Evolutionary conservation across 1,140 invertebrate genomes (phyloP).

Genomic region (Phthorimaea operculella): DNA sequence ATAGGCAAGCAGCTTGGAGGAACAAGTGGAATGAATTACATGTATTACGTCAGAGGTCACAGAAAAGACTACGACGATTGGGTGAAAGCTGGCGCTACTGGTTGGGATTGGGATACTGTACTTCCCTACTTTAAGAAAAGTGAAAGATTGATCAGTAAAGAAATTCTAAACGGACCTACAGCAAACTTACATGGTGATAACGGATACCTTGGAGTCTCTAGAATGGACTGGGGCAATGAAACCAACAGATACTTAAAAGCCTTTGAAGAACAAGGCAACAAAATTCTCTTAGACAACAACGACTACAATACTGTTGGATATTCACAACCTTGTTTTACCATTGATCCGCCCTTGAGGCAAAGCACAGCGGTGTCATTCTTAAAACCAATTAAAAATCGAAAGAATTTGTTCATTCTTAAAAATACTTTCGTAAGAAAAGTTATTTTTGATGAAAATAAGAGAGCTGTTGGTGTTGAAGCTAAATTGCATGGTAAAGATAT

Average conservation of each 20-base stretch:
- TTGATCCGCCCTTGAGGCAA: conserved; percentile 80
- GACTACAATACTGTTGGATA: conserved; percentile 82
- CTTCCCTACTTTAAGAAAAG: conserved; percentile 87
- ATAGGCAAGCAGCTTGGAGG: conserved; percentile 86
- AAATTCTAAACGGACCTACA: conserved; percentile 69
- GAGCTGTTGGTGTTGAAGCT: conserved; percentile 47
- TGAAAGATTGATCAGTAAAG: conserved; percentile 82
- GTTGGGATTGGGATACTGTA: conserved; percentile 87
- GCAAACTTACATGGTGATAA: conserved; percentile 73
- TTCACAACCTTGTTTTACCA: conserved; percentile 85
- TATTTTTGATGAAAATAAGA: conserved; percentile 70
- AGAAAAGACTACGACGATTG: conserved; percentile 87
- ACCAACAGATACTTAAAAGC: conserved; percentile 65
- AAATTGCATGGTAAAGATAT: conserved; percentile 42
- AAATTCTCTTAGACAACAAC: conserved; percentile 82
- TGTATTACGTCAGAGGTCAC: conserved; percentile 90
- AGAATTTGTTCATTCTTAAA: conserved; percentile 80
- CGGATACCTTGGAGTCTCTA: conserved; percentile 77
- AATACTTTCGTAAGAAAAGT: conserved; percentile 78
- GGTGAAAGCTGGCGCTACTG: conserved; percentile 81
- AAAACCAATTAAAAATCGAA: conserved; percentile 75
- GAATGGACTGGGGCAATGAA: conserved; percentile 72
- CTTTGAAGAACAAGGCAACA: conserved; percentile 86
- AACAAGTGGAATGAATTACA: conserved; percentile 89
- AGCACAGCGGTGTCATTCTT: conserved; percentile 88